Evolutionary conservation across 2,797 vertebrate genomes (phyloP), one percentile per base, ranked within the genome.

Genomic region (Danio albolineatus): DNA sequence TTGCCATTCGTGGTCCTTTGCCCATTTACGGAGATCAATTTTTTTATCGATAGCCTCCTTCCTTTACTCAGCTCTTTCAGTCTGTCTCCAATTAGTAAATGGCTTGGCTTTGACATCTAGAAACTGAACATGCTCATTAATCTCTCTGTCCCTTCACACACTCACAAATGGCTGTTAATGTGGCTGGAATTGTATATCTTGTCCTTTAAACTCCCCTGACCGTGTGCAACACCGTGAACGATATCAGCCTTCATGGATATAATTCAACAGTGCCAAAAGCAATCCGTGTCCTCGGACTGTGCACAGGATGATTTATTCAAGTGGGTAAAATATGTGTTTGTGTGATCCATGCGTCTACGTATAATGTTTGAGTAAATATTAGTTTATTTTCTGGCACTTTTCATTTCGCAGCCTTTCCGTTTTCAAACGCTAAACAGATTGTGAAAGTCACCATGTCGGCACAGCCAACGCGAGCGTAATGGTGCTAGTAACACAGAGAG

Each of bases 41-140:
- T 83, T 77, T 87, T 84, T 85, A 84, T 88, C 81, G 62, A 83
- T 83, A 80, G 83, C 53, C 87, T 83, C 79, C 78, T 83, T 80
- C 80, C 66, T 86, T 82, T 75, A 76, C 84, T 84, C 51, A 60
- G 73, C 44, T 81, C 71, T 61, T 80, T 84, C 78, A 86, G 17
- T 81, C 41, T 71, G 66, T 56, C 75, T 83, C 73, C 65, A 75
- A 86, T 83, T 76, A 77, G 78, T 65, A 86, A 88, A 86, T 69
- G 83, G 74, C 73, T 78, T 84, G 82, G 38, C 85, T 86, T 87
- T 87, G 84, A 87, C 82, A 71, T 86, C 80, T 81, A 79, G 39
- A 70, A 79, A 84, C 17, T 10, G 43, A 67, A 76, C 57, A 77
- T 73, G 38, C 54, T 85, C 73, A 66, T 82, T 80, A 82, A 84